Evolutionary conservation across 2,797 vertebrate species (phyloP).

Genomic region (Scleropages formosus): DNA sequence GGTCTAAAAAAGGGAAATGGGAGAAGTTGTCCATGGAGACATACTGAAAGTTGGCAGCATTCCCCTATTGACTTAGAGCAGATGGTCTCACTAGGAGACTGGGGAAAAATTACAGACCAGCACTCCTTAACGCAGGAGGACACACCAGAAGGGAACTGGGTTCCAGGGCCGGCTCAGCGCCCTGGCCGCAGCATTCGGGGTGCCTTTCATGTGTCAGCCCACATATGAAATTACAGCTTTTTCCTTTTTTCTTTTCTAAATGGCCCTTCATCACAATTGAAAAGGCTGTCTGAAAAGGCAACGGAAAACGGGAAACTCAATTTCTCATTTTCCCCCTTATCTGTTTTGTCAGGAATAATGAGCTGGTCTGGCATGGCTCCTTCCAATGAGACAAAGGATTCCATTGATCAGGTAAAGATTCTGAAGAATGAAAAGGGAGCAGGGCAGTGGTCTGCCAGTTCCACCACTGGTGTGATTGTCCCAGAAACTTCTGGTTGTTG

Average conservation of each 20-base stretch:
- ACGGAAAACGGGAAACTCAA: constrained; percentile 27
- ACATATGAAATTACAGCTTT: neutral
- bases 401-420: constrained; percentile 23
- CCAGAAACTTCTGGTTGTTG: neutral
- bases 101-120: neutral
- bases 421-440: neutral
- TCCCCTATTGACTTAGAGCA: neutral
- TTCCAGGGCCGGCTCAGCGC: neutral
- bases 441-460: neutral
- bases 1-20: neutral
- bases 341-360: constrained; percentile 1
- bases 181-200: neutral
- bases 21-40: neutral
- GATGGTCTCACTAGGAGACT: constrained; percentile 7
- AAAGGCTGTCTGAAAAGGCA: constrained; percentile 3
- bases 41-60: neutral
- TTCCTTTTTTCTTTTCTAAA: neutral
- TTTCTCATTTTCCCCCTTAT: constrained; percentile 10
- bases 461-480: neutral
- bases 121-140: neutral
- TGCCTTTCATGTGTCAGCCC: neutral
- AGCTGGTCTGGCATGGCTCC: neutral
- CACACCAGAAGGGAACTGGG: neutral
- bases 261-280: neutral
- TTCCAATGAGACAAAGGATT: constrained; percentile 8